A percentile compares a stretch with the other conserved stretches of the same genome.
These are phyloP conservation scores for Ateles fusciceps DNA, from an alignment of 2,797 vertebrate genomes.

Conservation along the genomic window DNA sequence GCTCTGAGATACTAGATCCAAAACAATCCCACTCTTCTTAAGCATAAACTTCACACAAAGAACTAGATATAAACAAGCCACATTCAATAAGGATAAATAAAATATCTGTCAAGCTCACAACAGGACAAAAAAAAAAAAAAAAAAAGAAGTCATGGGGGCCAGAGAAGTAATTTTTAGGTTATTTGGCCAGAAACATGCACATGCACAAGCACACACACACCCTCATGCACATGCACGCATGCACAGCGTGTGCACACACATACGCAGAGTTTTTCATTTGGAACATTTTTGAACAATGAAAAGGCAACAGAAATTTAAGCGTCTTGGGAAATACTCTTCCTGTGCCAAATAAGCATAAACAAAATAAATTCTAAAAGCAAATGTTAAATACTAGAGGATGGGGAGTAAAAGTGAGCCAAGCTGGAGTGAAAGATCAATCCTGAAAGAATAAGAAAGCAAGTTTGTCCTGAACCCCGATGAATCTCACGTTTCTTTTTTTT, in stretches of 20 bases:
- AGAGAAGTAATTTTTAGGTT: background rate
- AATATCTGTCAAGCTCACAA: background rate
- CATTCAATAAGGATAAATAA: background rate
- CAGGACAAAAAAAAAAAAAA: background rate
- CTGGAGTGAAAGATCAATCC: background rate
- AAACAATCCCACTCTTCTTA: slow-evolving; percentile 66
- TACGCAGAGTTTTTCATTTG: slow-evolving; percentile 30
- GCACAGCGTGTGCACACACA: background rate
- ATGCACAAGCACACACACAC: background rate
- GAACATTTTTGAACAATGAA: slow-evolving; percentile 60
- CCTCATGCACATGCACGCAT: background rate
- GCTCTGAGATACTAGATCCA: slow-evolving; percentile 58
- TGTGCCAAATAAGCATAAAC: slow-evolving; percentile 61
- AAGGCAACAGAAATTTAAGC: slow-evolving; percentile 50
- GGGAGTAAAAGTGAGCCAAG: slow-evolving; percentile 36
- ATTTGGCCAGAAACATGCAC: slow-evolving; percentile 1
- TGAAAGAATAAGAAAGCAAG: slow-evolving; percentile 28
- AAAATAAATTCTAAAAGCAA: slow-evolving; percentile 54
- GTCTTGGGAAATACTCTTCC: slow-evolving; percentile 46
- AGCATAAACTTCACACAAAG: slow-evolving; percentile 73
- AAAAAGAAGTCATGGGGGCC: background rate
- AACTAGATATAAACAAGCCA: slow-evolving; percentile 65
- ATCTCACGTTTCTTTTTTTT: background rate
- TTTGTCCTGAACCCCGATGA: background rate
- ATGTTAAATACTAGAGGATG: slow-evolving; percentile 45